Percentiles rank a stretch among this genome's conserved stretches.
Evolutionary conservation across 2,888 invertebrate species (phyloP).

Genomic region (Sinopyrophorus schimmeli): DNA sequence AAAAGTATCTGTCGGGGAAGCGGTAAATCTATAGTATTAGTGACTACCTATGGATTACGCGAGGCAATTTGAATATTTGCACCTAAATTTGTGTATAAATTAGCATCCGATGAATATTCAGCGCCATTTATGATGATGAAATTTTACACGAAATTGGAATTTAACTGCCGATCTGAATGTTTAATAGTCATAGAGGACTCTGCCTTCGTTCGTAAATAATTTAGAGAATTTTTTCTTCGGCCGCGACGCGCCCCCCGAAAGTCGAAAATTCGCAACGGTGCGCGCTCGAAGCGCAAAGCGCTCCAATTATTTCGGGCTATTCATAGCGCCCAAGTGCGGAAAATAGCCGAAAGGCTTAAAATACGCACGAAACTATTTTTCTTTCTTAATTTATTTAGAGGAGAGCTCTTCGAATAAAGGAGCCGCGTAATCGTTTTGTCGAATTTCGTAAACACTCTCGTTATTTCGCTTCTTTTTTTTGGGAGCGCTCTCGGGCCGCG

Average conservation of each 20-base stretch:
- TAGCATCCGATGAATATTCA: constrained; percentile 39
- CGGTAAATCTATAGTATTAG: constrained; percentile 27
- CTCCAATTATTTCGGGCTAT: too few relatives aligned
- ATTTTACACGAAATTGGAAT: constrained; percentile 37
- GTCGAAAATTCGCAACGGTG: neutral
- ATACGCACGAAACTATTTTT: too few relatives aligned
- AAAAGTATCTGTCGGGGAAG: constrained; percentile 21
- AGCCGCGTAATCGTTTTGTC: too few relatives aligned
- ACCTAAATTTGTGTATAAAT: constrained; percentile 38
- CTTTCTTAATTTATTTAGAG: too few relatives aligned
- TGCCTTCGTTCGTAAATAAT: neutral
- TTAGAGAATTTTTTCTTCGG: neutral
- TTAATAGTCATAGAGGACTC: constrained; percentile 17
- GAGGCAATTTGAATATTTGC: constrained; percentile 36
- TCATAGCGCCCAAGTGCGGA: too few relatives aligned
- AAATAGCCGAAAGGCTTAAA: too few relatives aligned
- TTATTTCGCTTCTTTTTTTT: too few relatives aligned
- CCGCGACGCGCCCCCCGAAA: neutral
- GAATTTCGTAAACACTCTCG: too few relatives aligned
- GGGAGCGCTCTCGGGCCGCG: too few relatives aligned
- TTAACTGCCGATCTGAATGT: constrained; percentile 30
- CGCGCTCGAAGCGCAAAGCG: neutral
- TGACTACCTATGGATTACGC: constrained; percentile 31
- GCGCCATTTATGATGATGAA: constrained; percentile 35
- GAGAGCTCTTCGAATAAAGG: too few relatives aligned